Evolutionary conservation across 2,113 vertebrate species (phyloP).

Genomic region (Passer montanus): DNA sequence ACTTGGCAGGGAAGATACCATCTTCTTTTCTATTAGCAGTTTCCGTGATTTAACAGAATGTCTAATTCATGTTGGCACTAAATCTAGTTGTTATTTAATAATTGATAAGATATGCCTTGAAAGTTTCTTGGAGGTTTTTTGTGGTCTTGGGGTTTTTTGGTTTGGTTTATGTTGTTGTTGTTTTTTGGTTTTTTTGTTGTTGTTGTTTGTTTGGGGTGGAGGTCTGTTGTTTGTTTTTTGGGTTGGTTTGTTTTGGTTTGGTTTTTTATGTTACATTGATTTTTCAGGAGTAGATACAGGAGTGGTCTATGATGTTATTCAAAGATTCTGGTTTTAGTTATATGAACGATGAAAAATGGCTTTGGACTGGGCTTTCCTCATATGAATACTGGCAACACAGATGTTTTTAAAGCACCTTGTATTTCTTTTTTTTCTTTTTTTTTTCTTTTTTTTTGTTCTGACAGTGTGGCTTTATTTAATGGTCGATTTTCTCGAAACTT

Average conservation of each 20-base stretch:
- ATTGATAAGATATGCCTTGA: not conserved
- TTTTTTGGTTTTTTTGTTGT: not conserved
- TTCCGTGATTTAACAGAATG: not conserved
- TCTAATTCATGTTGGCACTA: not conserved
- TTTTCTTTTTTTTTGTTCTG: not conserved
- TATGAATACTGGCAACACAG: not conserved
- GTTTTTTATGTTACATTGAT: not conserved
- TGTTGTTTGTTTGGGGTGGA: not conserved
- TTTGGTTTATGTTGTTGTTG: not conserved
- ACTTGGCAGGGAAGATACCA: not conserved
- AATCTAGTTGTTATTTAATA: not conserved
- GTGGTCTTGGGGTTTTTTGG: not conserved
- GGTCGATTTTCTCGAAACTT: not conserved
- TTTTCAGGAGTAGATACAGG: not conserved
- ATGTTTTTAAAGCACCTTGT: not conserved
- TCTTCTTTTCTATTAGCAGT: not conserved
- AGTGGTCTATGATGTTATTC: not conserved
- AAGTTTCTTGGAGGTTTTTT: rapidly evolving
- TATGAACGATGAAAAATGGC: not conserved
- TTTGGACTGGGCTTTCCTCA: not conserved
- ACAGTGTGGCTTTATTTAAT: not conserved
- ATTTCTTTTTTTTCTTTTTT: not conserved
- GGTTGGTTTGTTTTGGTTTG: not conserved
- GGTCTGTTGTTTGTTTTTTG: not conserved
- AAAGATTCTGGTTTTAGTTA: not conserved